phyloP scores from a whole-genome alignment of 2,113 vertebrate species.

The Eublepharis macularius region DNA sequence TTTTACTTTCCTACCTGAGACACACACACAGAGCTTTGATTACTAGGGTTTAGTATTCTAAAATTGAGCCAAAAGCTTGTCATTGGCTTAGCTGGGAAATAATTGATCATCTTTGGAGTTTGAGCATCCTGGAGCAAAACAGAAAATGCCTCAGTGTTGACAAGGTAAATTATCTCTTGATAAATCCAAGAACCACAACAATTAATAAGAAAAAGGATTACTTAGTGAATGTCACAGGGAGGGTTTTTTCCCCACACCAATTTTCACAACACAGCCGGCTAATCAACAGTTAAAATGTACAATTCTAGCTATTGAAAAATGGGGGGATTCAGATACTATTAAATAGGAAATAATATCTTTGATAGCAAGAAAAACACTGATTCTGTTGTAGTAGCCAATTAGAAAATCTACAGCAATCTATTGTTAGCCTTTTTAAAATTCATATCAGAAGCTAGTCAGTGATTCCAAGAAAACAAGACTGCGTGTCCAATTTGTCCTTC shows the following conservation, averaged over 20 bases:
- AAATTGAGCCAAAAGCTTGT: constrained; percentile 35
- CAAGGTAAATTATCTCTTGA: constrained; percentile 47
- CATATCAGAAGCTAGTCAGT: neutral
- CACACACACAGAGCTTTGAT: neutral
- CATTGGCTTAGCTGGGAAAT: constrained; percentile 20
- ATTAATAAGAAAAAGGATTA: constrained; percentile 21
- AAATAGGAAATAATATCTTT: constrained; percentile 22
- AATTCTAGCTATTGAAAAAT: constrained; percentile 17
- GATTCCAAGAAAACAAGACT: neutral
- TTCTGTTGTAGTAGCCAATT: neutral
- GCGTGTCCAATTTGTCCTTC: neutral
- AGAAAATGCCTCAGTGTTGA: constrained; percentile 15
- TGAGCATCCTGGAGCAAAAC: neutral
- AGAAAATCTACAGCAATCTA: neutral
- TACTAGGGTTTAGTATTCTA: constrained; percentile 30
- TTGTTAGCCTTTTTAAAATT: neutral
- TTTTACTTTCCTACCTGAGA: constrained; percentile 18
- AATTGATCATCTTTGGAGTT: constrained; percentile 22
- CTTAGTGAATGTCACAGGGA: neutral
- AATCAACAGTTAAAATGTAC: constrained; percentile 2
- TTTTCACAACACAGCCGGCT: constrained; percentile 30
- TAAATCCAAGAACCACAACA: constrained; percentile 23
- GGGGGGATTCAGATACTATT: neutral
- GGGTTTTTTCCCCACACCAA: neutral
- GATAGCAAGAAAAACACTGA: neutral